Base-by-base conservation (phyloP, 1,140 invertebrate species). In the Eciton burchellii region DNA sequence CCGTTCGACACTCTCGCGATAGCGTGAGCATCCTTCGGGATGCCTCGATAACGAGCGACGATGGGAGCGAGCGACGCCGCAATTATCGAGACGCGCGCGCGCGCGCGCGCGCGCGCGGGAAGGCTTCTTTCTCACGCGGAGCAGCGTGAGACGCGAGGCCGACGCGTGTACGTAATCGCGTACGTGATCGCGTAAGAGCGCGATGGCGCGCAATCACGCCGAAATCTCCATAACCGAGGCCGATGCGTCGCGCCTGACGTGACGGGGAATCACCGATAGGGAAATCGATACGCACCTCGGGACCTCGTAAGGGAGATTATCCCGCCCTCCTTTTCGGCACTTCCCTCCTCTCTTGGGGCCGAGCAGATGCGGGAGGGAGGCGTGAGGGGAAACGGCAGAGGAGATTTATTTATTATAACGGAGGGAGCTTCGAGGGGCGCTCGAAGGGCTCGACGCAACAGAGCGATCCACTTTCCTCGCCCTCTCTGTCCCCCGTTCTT, bases 61-160 rank as follows among this genome's bases (percentile, higher is more conserved):
- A 21, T 9, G 41, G 71, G 12, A 8, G 63, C 21, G 1, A 12
- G 21, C 35, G 68, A 12, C 68, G 54, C 43, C 35, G 68, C 68
- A 79, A 79, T 79, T 81, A 81, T 73, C 43, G 56, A 81, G 54
- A 81, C 66, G 77, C 68, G 77, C 70, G 70, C 57, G 43, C 74
- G 77, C 70, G 16, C n/a, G 14, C 63, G 56, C 43, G 63, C 14
- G 26, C 66, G 54, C 56, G 41, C 16, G 77, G 43, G 72, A 49
- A 41, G 54, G 68, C 54, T 81, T 81, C 70, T 73, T 81, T 81
- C 77, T 81, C 77, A 81, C 77, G 77, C 77, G 57, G 0, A 29
- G 54, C 45, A 71, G 66, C 57, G 74, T 79, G 74, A 35, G 74
- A 79, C 52, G 41, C 19, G 29, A 35, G 72, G 63, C 63, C 72